phyloP scores from a whole-genome alignment of 2,888 invertebrate species.

The Heliconius ismenius region DNA sequence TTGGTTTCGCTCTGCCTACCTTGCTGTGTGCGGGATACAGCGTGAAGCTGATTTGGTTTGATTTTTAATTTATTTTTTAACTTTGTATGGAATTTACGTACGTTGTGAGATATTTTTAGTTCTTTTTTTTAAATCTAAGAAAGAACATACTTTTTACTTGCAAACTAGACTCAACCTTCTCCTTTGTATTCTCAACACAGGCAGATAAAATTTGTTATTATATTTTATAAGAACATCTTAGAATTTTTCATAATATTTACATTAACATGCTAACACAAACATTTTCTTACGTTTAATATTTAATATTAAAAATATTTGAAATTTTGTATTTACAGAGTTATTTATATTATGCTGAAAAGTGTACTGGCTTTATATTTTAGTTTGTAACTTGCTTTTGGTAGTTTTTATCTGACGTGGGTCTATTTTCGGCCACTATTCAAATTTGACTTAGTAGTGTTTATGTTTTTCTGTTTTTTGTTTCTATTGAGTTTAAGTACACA shows the following conservation, averaged over 20 bases:
- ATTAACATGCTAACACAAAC: no score
- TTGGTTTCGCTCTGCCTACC: no score
- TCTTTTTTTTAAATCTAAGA: no score
- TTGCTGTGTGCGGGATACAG: no score
- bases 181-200: not conserved
- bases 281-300: not conserved
- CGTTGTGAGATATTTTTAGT: no score
- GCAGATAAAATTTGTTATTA: not conserved
- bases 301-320: not conserved
- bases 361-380: not conserved
- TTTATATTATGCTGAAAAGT: not conserved
- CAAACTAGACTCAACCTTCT: not conserved
- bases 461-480: not conserved
- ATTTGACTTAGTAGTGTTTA: not conserved
- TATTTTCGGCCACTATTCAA: not conserved
- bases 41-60: no score
- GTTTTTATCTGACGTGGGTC: not conserved
- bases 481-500: not conserved
- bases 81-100: no score
- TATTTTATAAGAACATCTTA: no score
- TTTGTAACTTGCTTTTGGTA: not conserved
- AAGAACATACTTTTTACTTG: not conserved
- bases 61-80: no score
- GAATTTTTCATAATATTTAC: no score
- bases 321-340: not conserved